Evolutionary conservation across 2,888 invertebrate species (phyloP).

Genomic region (Andrena camellia): DNA sequence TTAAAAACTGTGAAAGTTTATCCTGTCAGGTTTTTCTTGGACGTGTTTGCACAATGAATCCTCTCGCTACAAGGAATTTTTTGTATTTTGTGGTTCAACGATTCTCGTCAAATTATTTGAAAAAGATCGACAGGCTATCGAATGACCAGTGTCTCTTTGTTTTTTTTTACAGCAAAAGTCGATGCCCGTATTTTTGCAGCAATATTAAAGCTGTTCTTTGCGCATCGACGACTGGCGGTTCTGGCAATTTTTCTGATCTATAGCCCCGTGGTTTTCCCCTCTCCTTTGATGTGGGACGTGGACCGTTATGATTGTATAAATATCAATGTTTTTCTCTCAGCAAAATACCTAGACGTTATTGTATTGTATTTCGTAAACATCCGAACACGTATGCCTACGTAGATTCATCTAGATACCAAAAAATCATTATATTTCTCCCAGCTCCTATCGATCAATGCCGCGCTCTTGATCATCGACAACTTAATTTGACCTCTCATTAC

Average conservation of each 20-base stretch:
- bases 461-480: not conserved
- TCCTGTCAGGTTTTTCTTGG: too few species aligned
- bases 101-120: not conserved
- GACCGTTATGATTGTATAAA: constrained; percentile 4
- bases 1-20: too few species aligned
- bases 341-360: constrained; percentile 25
- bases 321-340: constrained; percentile 12
- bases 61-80: not conserved
- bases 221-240: constrained; percentile 29
- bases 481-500: not conserved
- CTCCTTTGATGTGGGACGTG: constrained; percentile 12
- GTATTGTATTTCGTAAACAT: not conserved
- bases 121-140: not conserved
- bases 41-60: not conserved
- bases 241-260: constrained; percentile 26
- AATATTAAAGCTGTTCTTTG: constrained; percentile 27
- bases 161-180: not conserved
- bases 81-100: not conserved
- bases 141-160: not conserved
- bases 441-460: not conserved
- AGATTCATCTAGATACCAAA: not conserved
- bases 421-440: not conserved
- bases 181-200: constrained; percentile 1
- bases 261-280: constrained; percentile 19
- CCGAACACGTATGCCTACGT: not conserved